Evolutionary conservation across 2,797 vertebrate genomes (phyloP).

Genomic region (Sebastes hubbsi): DNA sequence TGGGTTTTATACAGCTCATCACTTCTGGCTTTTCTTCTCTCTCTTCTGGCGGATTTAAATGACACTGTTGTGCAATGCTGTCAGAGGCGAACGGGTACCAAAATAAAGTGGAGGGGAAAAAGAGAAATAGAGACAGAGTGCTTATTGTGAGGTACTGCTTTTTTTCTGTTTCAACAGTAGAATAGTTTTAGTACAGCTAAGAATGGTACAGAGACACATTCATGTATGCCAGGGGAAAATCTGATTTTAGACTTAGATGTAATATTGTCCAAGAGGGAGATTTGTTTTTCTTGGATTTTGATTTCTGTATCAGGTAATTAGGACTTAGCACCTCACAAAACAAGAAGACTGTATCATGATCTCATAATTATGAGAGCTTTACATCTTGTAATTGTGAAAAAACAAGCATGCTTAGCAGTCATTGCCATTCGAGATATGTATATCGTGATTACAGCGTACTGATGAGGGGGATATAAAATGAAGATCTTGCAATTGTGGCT

Average conservation of each 20-base stretch:
- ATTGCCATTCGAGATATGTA: not conserved
- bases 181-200: not conserved
- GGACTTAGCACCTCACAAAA: not conserved
- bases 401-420: not conserved
- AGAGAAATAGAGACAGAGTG: conserved; percentile 15
- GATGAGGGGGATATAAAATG: not conserved
- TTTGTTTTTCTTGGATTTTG: not conserved
- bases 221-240: not conserved
- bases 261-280: not conserved
- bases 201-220: not conserved
- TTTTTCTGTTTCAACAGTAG: conserved; percentile 4
- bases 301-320: not conserved
- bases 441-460: not conserved
- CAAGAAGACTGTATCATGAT: not conserved
- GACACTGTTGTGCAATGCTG: conserved; percentile 30
- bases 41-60: conserved; percentile 50
- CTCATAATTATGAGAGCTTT: not conserved
- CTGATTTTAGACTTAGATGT: not conserved
- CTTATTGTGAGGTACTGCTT: conserved; percentile 21
- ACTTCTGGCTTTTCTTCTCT: conserved; percentile 11
- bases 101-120: conserved; percentile 21
- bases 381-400: not conserved
- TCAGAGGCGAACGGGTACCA: conserved; percentile 25
- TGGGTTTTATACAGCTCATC: conserved; percentile 49
- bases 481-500: not conserved